phyloP scores from a whole-genome alignment of 2,888 invertebrate species.

The Cremastinae sp. region DNA sequence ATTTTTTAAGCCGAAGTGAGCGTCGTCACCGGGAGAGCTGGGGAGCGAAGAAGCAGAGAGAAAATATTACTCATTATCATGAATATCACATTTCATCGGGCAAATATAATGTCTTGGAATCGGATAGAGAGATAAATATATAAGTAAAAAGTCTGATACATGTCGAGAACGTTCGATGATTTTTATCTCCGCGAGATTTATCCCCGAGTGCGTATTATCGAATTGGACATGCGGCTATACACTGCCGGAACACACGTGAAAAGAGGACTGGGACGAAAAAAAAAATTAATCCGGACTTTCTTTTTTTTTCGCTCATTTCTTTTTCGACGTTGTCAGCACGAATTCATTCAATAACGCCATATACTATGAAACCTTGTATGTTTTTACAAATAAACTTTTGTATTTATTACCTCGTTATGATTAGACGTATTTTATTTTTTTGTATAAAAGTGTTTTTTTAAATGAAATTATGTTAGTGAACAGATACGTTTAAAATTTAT shows the following conservation, averaged over 20 bases:
- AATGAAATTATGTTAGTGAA: no score
- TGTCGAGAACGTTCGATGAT: constrained; percentile 26
- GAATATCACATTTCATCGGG: constrained; percentile 48
- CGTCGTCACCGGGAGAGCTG: constrained; percentile 22
- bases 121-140: constrained; percentile 54
- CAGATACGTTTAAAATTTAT: no score
- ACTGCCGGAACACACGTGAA: constrained; percentile 1
- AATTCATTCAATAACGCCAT: no score
- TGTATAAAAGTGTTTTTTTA: no score
- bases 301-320: neutral
- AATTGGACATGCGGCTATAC: neutral
- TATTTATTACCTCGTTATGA: no score
- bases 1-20: constrained; percentile 2
- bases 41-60: constrained; percentile 1
- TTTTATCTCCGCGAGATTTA: constrained; percentile 54
- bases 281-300: constrained; percentile 7
- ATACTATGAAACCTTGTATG: no score
- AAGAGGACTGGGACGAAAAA: neutral
- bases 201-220: constrained; percentile 48
- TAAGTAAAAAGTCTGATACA: constrained; percentile 57
- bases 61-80: constrained; percentile 52
- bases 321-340: neutral
- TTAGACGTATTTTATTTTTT: no score
- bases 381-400: no score
- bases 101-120: constrained; percentile 46